phyloP scores from a whole-genome alignment of 2,888 invertebrate genomes.

The Platynereis dumerilii region DNA sequence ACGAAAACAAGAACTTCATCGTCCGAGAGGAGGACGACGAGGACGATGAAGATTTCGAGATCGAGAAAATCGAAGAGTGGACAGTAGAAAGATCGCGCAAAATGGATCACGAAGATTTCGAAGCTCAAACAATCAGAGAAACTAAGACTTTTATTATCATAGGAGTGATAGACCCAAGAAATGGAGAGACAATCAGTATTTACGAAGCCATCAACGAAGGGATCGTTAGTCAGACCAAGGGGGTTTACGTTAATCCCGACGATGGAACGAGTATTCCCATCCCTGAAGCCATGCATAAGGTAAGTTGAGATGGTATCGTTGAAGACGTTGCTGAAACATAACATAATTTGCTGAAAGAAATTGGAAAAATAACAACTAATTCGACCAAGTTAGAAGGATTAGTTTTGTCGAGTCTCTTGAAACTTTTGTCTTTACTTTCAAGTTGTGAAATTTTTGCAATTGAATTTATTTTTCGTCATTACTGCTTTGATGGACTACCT shows the following conservation, averaged over 20 bases:
- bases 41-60: constrained; percentile 7
- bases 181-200: constrained; percentile 49
- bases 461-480: too few species aligned
- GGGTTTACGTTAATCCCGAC: constrained; percentile 51
- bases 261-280: constrained; percentile 54
- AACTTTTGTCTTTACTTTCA: too few species aligned
- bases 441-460: too few species aligned
- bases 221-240: constrained; percentile 52
- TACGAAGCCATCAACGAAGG: constrained; percentile 55
- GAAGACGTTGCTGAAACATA: too few species aligned
- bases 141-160: constrained; percentile 48
- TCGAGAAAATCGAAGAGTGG: constrained; percentile 20
- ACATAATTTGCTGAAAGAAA: too few species aligned
- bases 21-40: constrained; percentile 6
- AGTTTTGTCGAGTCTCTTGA: too few species aligned
- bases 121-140: constrained; percentile 43
- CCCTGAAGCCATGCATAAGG: constrained; percentile 55
- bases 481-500: too few species aligned
- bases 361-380: too few species aligned
- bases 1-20: constrained; percentile 17
- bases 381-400: too few species aligned
- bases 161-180: constrained; percentile 57
- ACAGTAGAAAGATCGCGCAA: constrained; percentile 15
- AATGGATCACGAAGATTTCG: constrained; percentile 27
- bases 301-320: too few species aligned